Percentiles rank a stretch among this genome's conserved stretches.
Evolutionary conservation across 2,797 vertebrate genomes (phyloP).

Genomic region (Poecilia gillii): DNA sequence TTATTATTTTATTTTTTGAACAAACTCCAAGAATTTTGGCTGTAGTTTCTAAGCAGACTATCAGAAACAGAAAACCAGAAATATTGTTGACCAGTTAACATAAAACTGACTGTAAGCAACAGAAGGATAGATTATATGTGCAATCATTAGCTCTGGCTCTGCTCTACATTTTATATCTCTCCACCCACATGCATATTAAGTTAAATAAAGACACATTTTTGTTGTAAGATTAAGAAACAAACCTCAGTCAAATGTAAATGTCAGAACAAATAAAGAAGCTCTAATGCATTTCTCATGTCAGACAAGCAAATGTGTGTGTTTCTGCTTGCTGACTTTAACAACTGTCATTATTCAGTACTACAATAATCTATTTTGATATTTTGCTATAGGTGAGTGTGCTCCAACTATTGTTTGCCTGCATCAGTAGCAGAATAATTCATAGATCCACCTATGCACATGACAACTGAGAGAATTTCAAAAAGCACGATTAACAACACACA

Average conservation of each 20-base stretch:
- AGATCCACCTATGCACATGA: conserved; percentile 59
- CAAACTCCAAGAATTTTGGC: background rate
- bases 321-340: background rate
- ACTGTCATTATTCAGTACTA: background rate
- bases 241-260: conserved; percentile 4
- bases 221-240: background rate
- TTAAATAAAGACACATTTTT: conserved; percentile 1
- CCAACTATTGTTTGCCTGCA: conserved; percentile 34
- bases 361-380: background rate
- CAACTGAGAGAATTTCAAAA: conserved; percentile 55
- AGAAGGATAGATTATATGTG: background rate
- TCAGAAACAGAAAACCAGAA: background rate
- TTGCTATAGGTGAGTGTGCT: conserved; percentile 34
- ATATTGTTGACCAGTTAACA: background rate
- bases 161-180: background rate
- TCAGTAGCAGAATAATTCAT: conserved; percentile 54
- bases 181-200: background rate
- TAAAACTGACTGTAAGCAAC: background rate
- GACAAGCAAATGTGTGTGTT: background rate
- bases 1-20: background rate
- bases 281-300: conserved; percentile 6
- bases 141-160: background rate
- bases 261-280: conserved; percentile 16
- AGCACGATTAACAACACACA: conserved; percentile 43
- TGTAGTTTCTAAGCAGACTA: background rate